These are phyloP conservation scores for Eubucco bourcierii DNA, from an alignment of 2,113 vertebrate genomes.

Conservation along the genomic window DNA sequence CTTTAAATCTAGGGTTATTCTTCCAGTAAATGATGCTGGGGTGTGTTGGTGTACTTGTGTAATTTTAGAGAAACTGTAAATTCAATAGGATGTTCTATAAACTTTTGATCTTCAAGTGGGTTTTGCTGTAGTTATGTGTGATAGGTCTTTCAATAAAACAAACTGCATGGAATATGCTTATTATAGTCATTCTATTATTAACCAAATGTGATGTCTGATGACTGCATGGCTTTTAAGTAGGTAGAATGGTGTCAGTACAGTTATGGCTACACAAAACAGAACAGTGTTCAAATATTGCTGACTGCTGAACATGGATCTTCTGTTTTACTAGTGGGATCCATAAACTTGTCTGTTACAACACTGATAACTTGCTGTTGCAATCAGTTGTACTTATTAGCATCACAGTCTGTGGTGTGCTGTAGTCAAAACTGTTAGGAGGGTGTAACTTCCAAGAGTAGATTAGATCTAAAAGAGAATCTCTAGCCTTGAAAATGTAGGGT, in stretches of 20 bases:
- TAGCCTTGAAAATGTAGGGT: neutral
- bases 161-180: neutral
- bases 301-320: neutral
- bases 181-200: neutral
- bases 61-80: neutral
- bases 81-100: neutral
- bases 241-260: neutral
- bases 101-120: neutral
- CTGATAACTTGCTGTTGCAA: no score
- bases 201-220: neutral
- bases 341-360: neutral
- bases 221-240: neutral
- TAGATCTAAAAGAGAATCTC: neutral
- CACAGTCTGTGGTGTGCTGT: neutral
- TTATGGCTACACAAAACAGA: neutral
- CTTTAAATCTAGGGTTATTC: neutral
- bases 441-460: neutral
- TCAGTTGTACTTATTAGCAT: neutral
- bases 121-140: neutral
- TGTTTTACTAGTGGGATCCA: neutral
- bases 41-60: neutral
- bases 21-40: neutral
- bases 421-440: neutral
- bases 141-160: neutral
- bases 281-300: neutral